These are phyloP conservation scores for Potorous gilbertii DNA, from an alignment of 2,797 vertebrate species.

Conservation along the genomic window DNA sequence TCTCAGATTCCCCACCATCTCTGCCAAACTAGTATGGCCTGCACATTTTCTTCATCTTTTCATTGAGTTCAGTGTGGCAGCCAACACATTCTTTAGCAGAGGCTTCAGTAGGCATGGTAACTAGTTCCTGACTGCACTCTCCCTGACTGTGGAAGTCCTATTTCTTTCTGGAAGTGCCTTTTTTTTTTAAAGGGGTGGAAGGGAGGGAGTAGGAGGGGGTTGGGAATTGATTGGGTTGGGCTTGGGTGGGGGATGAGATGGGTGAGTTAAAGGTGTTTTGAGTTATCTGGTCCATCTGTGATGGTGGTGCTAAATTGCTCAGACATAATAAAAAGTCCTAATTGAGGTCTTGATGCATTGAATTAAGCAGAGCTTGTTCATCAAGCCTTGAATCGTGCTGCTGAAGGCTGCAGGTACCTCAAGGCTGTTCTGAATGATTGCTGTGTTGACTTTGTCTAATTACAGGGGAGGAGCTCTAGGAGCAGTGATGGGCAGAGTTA, in stretches of 20 bases:
- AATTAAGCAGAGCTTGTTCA: slow-evolving; percentile 81
- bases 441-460: slow-evolving; percentile 99
- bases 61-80: slow-evolving; percentile 86
- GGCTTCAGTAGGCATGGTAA: slow-evolving; percentile 89
- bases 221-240: slow-evolving; percentile 67
- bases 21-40: slow-evolving; percentile 84
- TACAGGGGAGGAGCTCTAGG: slow-evolving; percentile 94
- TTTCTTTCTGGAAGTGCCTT: slow-evolving; percentile 77
- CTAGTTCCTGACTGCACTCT: slow-evolving; percentile 83
- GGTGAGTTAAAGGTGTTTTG: slow-evolving; percentile 75
- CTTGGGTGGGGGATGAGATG: slow-evolving; percentile 53
- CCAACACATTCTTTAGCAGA: slow-evolving; percentile 86
- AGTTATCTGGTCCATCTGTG: slow-evolving; percentile 84
- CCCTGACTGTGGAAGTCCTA: slow-evolving; percentile 78
- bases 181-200: neutral
- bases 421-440: slow-evolving; percentile 85
- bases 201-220: neutral
- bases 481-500: slow-evolving; percentile 82
- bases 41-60: slow-evolving; percentile 87
- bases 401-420: slow-evolving; percentile 89
- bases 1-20: slow-evolving; percentile 85
- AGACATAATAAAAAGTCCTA: slow-evolving; percentile 81
- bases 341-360: slow-evolving; percentile 81
- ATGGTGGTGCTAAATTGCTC: slow-evolving; percentile 82
- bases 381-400: slow-evolving; percentile 79